A percentile compares a stretch with the other conserved stretches of the same genome.
Evolutionary conservation across 1,140 invertebrate genomes (phyloP).

Genomic region (Odontomachus brunneus): DNA sequence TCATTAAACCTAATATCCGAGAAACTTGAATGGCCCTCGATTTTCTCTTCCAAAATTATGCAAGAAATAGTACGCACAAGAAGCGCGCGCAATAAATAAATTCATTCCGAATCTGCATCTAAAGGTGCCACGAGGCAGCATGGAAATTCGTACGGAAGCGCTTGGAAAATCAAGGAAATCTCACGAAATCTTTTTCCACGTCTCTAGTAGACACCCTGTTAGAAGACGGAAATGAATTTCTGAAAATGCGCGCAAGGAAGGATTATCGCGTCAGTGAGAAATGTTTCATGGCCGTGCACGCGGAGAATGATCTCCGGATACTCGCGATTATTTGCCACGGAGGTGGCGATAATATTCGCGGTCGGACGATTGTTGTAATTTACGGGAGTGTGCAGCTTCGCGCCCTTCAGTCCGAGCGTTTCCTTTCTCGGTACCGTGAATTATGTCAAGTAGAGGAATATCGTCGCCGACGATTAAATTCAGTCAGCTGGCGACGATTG

Average conservation of each 20-base stretch:
- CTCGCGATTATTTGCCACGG: constrained; percentile 2
- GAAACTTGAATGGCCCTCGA: no score
- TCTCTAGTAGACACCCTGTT: no score
- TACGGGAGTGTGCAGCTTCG: background rate
- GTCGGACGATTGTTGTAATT: constrained; percentile 24
- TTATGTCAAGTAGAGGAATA: background rate
- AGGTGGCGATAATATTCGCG: constrained; percentile 3
- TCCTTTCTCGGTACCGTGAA: background rate
- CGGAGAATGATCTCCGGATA: background rate
- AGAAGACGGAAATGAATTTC: background rate
- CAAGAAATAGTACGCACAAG: no score
- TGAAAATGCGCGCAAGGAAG: background rate
- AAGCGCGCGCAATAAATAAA: no score
- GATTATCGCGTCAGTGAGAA: background rate
- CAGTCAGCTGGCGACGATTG: constrained; percentile 1
- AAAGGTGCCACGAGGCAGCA: no score
- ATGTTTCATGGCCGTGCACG: background rate
- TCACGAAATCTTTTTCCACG: no score
- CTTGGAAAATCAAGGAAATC: no score
- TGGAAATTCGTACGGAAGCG: no score
- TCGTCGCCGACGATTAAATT: constrained; percentile 29
- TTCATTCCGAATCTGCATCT: no score
- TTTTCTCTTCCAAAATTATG: no score
- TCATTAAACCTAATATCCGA: no score
- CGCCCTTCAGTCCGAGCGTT: background rate